These are phyloP conservation scores for Manacus vitellinus DNA, from an alignment of 2,113 vertebrate species.

Conservation along the genomic window DNA sequence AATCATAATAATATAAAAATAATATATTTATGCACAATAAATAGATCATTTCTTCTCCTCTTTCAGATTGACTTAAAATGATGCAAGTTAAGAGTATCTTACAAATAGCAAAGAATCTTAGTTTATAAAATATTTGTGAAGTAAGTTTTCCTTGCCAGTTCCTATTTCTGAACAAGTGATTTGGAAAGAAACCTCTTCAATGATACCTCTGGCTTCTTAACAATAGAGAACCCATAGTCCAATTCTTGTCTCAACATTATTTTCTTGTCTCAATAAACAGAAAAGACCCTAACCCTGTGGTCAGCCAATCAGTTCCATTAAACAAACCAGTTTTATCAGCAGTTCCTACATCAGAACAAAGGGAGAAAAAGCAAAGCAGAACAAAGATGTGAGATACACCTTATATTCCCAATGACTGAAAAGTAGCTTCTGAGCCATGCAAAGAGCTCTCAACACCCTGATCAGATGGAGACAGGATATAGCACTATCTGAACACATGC, in stretches of 20 bases:
- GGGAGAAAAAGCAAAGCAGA: background rate
- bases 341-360: background rate
- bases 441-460: background rate
- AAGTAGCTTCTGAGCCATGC: background rate
- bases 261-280: background rate
- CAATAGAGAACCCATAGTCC: background rate
- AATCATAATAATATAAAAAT: constrained; percentile 5
- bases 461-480: background rate
- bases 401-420: background rate
- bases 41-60: background rate
- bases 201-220: background rate
- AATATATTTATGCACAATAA: background rate
- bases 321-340: background rate
- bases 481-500: background rate
- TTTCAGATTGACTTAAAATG: background rate
- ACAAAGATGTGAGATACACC: background rate
- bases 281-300: background rate
- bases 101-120: background rate
- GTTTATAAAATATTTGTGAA: background rate
- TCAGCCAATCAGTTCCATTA: background rate
- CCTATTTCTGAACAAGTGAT: background rate
- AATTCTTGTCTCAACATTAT: background rate
- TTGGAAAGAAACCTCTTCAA: background rate
- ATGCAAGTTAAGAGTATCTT: background rate
- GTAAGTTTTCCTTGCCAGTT: background rate